Conservation (phyloP, 2,888 invertebrate species). For the Leucophenga montana region DNA sequence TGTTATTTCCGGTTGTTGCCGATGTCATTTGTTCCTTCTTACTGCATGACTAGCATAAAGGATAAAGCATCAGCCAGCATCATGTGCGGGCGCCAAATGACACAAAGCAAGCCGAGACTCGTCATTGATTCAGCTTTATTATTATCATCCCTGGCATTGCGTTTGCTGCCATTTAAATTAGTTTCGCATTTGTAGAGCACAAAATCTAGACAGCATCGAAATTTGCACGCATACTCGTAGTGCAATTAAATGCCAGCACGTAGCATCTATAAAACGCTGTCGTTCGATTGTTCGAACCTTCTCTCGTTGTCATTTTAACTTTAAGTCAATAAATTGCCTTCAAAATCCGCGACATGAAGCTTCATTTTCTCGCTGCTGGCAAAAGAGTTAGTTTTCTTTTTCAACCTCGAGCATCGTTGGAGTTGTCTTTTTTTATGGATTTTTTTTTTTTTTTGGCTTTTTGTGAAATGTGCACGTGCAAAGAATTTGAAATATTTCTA, state of each 20-base stretch:
- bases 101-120: no score
- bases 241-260: slow-evolving; percentile 26
- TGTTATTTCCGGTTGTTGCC: slow-evolving; percentile 21
- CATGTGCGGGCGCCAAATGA: no score
- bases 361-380: background rate
- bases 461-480: background rate
- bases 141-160: background rate
- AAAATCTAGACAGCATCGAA: background rate
- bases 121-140: background rate
- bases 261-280: slow-evolving; percentile 22
- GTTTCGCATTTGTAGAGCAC: background rate
- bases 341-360: slow-evolving; percentile 5
- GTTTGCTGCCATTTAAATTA: slow-evolving; percentile 12
- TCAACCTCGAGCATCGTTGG: no score
- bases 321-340: slow-evolving; percentile 14
- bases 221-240: background rate
- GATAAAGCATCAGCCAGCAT: no score
- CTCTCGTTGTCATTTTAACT: slow-evolving; percentile 12
- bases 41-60: background rate
- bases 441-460: background rate
- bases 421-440: no score
- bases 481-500: slow-evolving; percentile 11
- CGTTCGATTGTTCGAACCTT: background rate
- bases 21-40: background rate
- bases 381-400: background rate